Conservation (phyloP, 2,797 vertebrate species). For the Morelia viridis region DNA sequence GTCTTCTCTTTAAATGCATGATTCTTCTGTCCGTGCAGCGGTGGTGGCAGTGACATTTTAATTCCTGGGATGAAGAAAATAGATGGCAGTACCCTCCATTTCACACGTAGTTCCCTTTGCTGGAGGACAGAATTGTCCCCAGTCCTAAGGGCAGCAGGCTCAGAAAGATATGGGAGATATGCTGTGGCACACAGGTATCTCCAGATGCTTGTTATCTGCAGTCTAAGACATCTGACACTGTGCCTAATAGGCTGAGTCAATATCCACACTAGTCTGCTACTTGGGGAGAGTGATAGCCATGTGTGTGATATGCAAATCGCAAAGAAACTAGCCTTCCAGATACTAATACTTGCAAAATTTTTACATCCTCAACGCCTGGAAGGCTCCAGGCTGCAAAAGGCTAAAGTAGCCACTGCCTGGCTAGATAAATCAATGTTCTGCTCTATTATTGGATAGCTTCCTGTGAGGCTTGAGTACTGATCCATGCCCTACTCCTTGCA, state of each 20-base stretch:
- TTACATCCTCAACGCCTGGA: background rate
- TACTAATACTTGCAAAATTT: background rate
- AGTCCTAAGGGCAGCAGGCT: background rate
- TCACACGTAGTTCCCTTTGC: background rate
- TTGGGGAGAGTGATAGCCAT: background rate
- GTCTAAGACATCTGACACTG: background rate
- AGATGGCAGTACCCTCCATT: background rate
- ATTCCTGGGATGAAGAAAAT: background rate
- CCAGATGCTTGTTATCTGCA: background rate
- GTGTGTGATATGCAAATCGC: background rate
- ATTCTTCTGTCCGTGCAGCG: background rate
- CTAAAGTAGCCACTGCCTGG: background rate
- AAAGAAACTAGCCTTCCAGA: background rate
- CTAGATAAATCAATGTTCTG: background rate
- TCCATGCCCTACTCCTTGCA: too few relatives aligned
- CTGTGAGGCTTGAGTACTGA: too few relatives aligned
- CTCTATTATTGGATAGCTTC: too few relatives aligned
- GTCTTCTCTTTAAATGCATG: background rate
- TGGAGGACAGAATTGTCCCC: background rate
- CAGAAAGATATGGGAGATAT: background rate
- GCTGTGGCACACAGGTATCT: background rate
- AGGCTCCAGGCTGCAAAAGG: background rate
- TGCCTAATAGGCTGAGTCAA: background rate
- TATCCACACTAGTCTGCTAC: background rate
- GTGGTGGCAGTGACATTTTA: background rate